Evolutionary conservation across 2,888 invertebrate species (phyloP).

Genomic region (Fissipunctia ypsillon): DNA sequence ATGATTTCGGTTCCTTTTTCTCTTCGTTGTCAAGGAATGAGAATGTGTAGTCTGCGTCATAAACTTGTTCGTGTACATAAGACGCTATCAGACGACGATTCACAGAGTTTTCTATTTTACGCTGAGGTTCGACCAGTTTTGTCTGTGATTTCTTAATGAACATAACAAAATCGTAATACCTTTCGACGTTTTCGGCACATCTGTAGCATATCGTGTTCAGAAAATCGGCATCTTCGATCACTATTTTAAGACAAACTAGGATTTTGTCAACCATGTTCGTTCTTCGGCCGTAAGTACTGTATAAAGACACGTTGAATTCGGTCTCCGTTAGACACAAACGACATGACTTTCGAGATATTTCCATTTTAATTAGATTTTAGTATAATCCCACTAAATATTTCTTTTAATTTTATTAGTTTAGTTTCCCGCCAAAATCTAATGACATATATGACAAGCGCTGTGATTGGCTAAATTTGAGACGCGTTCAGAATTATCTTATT

Average conservation of each 20-base stretch:
- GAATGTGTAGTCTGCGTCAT: constrained; percentile 83
- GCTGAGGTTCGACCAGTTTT: constrained; percentile 68
- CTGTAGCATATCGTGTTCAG: constrained; percentile 83
- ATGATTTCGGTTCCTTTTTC: constrained; percentile 77
- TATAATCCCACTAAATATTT: constrained; percentile 21
- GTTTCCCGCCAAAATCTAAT: constrained; percentile 56
- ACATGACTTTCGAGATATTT: constrained; percentile 79
- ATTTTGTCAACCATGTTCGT: constrained; percentile 83
- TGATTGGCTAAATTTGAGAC: constrained; percentile 59
- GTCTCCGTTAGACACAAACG: constrained; percentile 82
- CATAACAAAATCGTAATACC: constrained; percentile 81
- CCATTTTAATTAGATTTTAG: constrained; percentile 74
- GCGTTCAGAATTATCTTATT: constrained; percentile 55
- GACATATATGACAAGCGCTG: constrained; percentile 44
- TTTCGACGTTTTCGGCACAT: constrained; percentile 83
- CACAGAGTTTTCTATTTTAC: constrained; percentile 67
- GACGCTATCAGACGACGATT: constrained; percentile 78
- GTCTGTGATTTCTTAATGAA: constrained; percentile 81
- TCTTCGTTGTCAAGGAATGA: constrained; percentile 81
- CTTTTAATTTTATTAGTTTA: constrained; percentile 5
- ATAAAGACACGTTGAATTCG: constrained; percentile 84
- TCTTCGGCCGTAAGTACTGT: constrained; percentile 79
- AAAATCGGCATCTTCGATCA: constrained; percentile 81
- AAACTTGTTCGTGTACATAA: constrained; percentile 81
- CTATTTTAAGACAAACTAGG: constrained; percentile 80